Evolutionary conservation across 2,888 invertebrate genomes (phyloP).

Genomic region (Clistopyga incitator): DNA sequence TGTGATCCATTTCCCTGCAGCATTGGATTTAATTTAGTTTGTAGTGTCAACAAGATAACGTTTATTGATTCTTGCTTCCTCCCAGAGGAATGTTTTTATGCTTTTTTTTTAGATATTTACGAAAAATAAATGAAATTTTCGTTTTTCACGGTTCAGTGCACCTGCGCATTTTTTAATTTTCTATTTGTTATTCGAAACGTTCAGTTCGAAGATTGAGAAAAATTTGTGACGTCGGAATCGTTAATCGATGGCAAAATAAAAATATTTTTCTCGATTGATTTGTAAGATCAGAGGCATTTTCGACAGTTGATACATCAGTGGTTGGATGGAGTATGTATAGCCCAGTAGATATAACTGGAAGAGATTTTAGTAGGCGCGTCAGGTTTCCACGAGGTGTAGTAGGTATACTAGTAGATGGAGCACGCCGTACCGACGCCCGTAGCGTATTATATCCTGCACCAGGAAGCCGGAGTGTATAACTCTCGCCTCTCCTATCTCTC

Average conservation of each 20-base stretch:
- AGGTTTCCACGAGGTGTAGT: conserved; percentile 72
- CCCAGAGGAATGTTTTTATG: neutral
- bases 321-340: conserved; percentile 5
- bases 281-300: conserved; percentile 5
- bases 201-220: no score
- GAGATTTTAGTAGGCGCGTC: conserved; percentile 76
- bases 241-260: neutral
- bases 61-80: no score
- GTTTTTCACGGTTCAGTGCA: no score
- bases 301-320: conserved; percentile 26
- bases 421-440: conserved; percentile 54
- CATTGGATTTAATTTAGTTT: no score
- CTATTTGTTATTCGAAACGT: no score
- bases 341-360: conserved; percentile 41
- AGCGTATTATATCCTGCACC: conserved; percentile 65
- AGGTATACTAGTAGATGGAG: conserved; percentile 63
- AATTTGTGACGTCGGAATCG: no score
- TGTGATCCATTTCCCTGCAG: no score
- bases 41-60: no score
- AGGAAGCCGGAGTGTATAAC: conserved; percentile 63
- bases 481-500: conserved; percentile 57
- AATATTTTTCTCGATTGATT: neutral
- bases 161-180: no score
- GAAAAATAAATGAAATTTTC: no score
- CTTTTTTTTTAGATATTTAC: no score